Evolutionary conservation across 2,888 invertebrate genomes (phyloP), one percentile per base, ranked within the genome.

Genomic region (Hirtodrosophila cameraria): DNA sequence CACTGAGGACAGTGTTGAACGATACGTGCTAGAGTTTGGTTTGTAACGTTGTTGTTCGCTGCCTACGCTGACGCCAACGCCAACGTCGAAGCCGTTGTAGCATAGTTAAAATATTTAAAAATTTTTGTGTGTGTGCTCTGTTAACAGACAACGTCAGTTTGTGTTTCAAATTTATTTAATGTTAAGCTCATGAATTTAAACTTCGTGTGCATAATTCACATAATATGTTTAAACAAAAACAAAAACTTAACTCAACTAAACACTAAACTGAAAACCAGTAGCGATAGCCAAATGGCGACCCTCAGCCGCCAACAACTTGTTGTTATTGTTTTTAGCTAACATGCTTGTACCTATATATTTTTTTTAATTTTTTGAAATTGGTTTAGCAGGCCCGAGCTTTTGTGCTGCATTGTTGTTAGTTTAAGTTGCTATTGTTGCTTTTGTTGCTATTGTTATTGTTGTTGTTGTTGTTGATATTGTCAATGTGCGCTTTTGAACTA

Each of bases 1-100:
- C 61, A 83, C 74, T 48, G 77, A 55, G 46, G 73, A 61, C 84
- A 79, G 80, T 79, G 77, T 81, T 70, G 23, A 74, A 81, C 75
- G 78, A 64, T 74, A 67, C 81, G 77, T 70, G 74, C 59, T 58
- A 43, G 78, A 60, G 81, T 15, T 70, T 63, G 66, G 82, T 46
- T 60, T 67, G 67, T 70, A 49, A 30, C 39, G 43, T 16, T 30
- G 11, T 23, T 20, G 52, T 36, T n/a, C 55, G 54, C 43, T 36
- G 35, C 15, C 28, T 2, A 53, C 52, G 42, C 6, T 12, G 12
- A 46, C 35, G 57, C 20, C 9, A 8, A 11, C 27, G 35, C 27
- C 35, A n/a, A n/a, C n/a, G 49, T 49, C 23, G 23, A 23, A 1
- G 23, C 23, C 23, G 23, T 33, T 30, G 16, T 12, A 16, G 12